phyloP scores from a whole-genome alignment of 2,113 vertebrate species.

The Eubucco bourcierii region DNA sequence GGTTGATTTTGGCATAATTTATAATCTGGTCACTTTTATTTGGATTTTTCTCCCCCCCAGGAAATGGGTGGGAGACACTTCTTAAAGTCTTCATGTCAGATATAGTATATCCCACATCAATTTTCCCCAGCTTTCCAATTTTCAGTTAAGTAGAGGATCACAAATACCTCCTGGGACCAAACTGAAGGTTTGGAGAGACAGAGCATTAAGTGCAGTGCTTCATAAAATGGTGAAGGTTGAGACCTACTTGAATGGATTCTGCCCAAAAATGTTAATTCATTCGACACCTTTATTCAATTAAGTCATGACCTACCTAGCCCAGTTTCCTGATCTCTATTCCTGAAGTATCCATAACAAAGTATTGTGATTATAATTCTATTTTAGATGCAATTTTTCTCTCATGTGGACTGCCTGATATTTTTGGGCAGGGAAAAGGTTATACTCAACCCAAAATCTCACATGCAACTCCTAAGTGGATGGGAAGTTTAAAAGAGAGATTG shows the following conservation, averaged over 20 bases:
- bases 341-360: not conserved
- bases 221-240: not conserved
- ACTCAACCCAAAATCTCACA: not conserved
- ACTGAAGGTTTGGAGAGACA: not conserved
- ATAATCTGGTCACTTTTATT: not conserved
- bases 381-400: constrained; percentile 23
- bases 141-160: not conserved
- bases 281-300: not conserved
- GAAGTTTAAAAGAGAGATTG: constrained; percentile 17
- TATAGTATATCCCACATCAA: not conserved
- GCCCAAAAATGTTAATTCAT: not conserved
- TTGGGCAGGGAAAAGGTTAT: not conserved
- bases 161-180: not conserved
- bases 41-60: not conserved
- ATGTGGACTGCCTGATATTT: not conserved
- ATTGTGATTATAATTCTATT: not conserved
- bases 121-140: not conserved
- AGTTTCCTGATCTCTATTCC: not conserved
- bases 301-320: not conserved
- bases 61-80: not conserved
- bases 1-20: not conserved
- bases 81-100: not conserved
- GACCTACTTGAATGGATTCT: not conserved
- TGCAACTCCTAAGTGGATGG: not conserved
- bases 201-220: not conserved